Percentiles rank a stretch among this genome's conserved stretches.
Evolutionary conservation across 2,113 vertebrate species (phyloP).

Genomic region (Polypterus bichir): DNA sequence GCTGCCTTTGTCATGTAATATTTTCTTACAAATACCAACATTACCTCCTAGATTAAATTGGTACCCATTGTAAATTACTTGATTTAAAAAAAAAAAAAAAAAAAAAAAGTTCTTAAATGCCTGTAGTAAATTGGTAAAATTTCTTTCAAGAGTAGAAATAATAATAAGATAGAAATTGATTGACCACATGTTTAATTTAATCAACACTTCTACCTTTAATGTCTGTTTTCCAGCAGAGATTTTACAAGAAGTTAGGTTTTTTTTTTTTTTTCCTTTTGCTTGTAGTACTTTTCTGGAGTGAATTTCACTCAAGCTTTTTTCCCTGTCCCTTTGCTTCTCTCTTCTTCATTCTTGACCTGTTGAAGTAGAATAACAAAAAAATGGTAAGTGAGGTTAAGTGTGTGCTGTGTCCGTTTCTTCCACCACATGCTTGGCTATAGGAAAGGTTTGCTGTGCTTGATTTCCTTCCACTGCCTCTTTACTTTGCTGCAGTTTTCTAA

Average conservation of each 20-base stretch:
- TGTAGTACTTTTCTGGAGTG: conserved; percentile 45
- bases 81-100: conserved; percentile 16
- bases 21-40: too few relatives aligned
- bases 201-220: conserved; percentile 37
- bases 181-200: conserved; percentile 21
- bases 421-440: conserved; percentile 50
- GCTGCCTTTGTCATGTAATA: too few relatives aligned
- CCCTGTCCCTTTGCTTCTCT: conserved; percentile 62
- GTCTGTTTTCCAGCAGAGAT: conserved; percentile 10
- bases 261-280: not conserved
- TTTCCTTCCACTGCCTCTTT: not conserved
- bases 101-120: conserved; percentile 19
- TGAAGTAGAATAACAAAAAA: conserved; percentile 96
- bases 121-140: conserved; percentile 17
- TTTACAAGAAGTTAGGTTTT: too few relatives aligned
- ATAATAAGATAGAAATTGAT: too few relatives aligned
- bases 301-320: conserved; percentile 53
- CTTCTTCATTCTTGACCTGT: conserved; percentile 69
- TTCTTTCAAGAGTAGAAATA: conserved; percentile 20
- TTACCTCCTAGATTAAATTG: too few relatives aligned
- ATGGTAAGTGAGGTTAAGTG: conserved; percentile 87
- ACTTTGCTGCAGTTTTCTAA: conserved; percentile 1
- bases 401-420: conserved; percentile 57
- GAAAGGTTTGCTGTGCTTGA: conserved; percentile 20
- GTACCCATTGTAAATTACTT: conserved; percentile 22